These are phyloP conservation scores for Ceraclea dissimilis DNA, from an alignment of 2,888 invertebrate species.

Conservation along the genomic window DNA sequence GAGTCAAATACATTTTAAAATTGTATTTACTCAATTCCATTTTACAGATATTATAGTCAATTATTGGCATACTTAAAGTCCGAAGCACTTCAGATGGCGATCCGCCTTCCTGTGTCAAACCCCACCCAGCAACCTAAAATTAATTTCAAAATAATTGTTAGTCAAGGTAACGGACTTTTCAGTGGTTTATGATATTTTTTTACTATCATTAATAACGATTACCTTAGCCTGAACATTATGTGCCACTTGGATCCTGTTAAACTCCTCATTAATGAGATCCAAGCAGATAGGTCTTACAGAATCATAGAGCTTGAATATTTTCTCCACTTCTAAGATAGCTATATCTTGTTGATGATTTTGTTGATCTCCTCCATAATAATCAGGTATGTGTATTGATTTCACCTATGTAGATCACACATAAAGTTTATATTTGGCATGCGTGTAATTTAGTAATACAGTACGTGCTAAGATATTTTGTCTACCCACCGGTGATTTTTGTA, in stretches of 20 bases:
- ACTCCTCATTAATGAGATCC: neutral
- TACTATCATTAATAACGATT: too few species aligned
- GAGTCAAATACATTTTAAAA: conserved; percentile 6
- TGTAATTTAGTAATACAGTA: too few species aligned
- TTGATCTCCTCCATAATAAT: neutral
- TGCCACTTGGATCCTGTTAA: neutral
- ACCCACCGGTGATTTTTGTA: neutral
- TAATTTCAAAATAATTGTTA: too few species aligned
- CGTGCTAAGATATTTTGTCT: too few species aligned
- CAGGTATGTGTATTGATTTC: neutral
- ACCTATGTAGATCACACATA: neutral
- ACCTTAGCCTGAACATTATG: neutral
- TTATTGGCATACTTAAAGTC: conserved; percentile 8
- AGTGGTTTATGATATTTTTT: too few species aligned
- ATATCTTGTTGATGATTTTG: neutral
- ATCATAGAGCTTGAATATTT: neutral
- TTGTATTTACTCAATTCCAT: conserved; percentile 1
- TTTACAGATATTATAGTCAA: conserved; percentile 10
- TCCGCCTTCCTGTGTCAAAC: neutral
- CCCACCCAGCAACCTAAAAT: conserved; percentile 14
- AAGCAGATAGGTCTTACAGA: neutral
- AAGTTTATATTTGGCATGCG: too few species aligned
- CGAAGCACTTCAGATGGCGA: neutral
- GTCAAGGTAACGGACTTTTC: too few species aligned
- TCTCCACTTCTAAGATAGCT: neutral